These are phyloP conservation scores for Rhopalosiphum maidis DNA, from an alignment of 1,140 invertebrate genomes.

Conservation along the genomic window DNA sequence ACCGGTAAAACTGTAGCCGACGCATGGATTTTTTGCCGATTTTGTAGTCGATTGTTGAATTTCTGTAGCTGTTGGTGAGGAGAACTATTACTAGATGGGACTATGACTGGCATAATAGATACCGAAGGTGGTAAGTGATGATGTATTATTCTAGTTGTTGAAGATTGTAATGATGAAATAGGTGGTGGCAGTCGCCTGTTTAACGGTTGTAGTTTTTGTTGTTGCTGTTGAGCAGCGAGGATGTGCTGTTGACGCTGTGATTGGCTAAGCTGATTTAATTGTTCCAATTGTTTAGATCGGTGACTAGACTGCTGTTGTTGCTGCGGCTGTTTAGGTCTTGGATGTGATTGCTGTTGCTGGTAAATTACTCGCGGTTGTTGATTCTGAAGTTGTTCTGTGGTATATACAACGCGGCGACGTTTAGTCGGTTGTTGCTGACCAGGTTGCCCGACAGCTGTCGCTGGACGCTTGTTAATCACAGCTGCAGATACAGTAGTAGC, in stretches of 20 bases:
- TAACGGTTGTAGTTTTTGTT: not conserved
- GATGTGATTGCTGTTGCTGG: not conserved
- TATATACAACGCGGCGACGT: not conserved
- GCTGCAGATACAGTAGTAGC: conserved; percentile 2
- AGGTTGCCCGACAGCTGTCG: not conserved
- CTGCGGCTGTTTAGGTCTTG: not conserved
- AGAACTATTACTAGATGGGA: not conserved
- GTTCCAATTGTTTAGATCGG: not conserved
- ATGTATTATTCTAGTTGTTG: not conserved
- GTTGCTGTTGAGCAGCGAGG: not conserved
- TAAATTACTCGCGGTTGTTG: not conserved
- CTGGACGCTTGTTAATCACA: not conserved
- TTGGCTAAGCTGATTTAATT: not conserved
- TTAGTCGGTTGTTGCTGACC: conserved; percentile 1
- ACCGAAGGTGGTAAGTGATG: conserved; percentile 14
- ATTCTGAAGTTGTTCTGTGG: not conserved
- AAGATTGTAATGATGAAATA: not conserved
- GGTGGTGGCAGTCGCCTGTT: not conserved
- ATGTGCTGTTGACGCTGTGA: not conserved
- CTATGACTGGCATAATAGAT: not conserved
- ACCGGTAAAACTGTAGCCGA: not conserved
- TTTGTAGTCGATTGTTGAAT: not conserved
- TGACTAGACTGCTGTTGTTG: not conserved
- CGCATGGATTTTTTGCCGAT: not conserved
- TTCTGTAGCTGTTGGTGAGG: not conserved